Base-by-base conservation (phyloP, 2,113 vertebrate species). In the Deroptyus accipitrinus region DNA sequence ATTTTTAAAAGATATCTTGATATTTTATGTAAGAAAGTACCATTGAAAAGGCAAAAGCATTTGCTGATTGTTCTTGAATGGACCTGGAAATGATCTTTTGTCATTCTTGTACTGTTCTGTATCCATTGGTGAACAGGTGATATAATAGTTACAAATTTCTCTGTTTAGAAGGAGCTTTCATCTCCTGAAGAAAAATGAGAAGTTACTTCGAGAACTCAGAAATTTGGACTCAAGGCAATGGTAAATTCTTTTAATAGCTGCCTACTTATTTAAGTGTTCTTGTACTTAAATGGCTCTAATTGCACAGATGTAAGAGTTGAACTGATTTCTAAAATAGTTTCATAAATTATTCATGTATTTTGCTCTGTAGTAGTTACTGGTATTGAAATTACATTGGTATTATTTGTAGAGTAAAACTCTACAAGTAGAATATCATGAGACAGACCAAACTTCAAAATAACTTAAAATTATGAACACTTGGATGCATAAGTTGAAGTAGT, bases 181-280 rank as follows among this genome's bases (percentile, higher is more conserved):
- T 98, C 98, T 99, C 93, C 94, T 99, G 96, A 99, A 99, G 97
- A 99, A 99, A 98, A 99, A 99, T 67, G 99, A 99, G 97, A 99
- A 99, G 96, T 98, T 99, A 41, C 98, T 99, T 93, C 98, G 99
- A 97, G 99, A 99, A 97, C 98, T 99, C 97, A 99, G 99, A 98
- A 99, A 99, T 95, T 97, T 99, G 95, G 99, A 99, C 90, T 99
- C 99, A 70, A 98, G 99, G 91, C 99, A 99, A 94, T 99, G 99
- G 99, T 99, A 97, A 99, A 96, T 97, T 88, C 62, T 87, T 94
- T 66, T 86, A 77, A 92, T 90, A 31, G 33, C 61, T 11, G 1
- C 46, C 64, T 91, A 18, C 70, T 69, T 88, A 73, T 4, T 93
- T 80, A 90, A 87, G 25, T 64, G 30, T 73, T 22, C 70, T 87